phyloP scores from a whole-genome alignment of 1,140 invertebrate species.

The Drosophila rhopaloa region DNA sequence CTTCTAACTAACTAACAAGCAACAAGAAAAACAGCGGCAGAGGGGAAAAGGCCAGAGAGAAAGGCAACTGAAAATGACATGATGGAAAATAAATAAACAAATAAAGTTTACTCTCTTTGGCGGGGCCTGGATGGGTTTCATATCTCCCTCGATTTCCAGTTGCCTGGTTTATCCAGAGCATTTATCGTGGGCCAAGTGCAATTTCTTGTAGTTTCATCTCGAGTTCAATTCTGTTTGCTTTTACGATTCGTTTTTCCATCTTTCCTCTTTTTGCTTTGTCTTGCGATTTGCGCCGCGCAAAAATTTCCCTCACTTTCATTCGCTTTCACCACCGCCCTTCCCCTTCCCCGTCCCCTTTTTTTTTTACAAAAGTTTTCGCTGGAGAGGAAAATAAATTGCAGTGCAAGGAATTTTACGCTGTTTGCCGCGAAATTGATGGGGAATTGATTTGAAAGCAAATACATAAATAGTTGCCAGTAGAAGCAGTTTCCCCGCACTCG shows the following conservation, averaged over 20 bases:
- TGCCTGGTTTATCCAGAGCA: constrained; percentile 63
- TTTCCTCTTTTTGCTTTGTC: constrained; percentile 30
- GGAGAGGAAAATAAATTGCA: constrained; percentile 77
- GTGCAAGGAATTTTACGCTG: constrained; percentile 75
- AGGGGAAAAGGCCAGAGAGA: constrained; percentile 5
- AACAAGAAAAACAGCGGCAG: constrained; percentile 32
- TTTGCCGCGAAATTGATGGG: constrained; percentile 76
- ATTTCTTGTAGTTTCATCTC: constrained; percentile 65
- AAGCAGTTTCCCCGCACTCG: constrained; percentile 17
- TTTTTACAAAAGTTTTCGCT: constrained; percentile 39
- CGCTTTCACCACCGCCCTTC: constrained; percentile 1
- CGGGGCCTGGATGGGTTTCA: constrained; percentile 1
- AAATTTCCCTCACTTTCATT: constrained; percentile 48
- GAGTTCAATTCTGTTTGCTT: constrained; percentile 68
- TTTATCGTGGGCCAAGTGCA: constrained; percentile 80
- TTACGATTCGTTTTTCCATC: constrained; percentile 30
- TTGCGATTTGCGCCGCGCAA: constrained; percentile 40
- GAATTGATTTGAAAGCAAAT: constrained; percentile 82
- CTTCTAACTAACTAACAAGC: constrained; percentile 50
- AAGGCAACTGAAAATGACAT: constrained; percentile 70
- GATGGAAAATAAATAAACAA: constrained; percentile 77
- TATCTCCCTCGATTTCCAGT: constrained; percentile 11
- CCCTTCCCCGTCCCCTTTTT: not conserved
- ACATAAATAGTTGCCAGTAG: constrained; percentile 71
- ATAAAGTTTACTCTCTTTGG: constrained; percentile 45